phyloP scores from a whole-genome alignment of 92 coral and sea anemone genomes.

The Metridium senile region DNA sequence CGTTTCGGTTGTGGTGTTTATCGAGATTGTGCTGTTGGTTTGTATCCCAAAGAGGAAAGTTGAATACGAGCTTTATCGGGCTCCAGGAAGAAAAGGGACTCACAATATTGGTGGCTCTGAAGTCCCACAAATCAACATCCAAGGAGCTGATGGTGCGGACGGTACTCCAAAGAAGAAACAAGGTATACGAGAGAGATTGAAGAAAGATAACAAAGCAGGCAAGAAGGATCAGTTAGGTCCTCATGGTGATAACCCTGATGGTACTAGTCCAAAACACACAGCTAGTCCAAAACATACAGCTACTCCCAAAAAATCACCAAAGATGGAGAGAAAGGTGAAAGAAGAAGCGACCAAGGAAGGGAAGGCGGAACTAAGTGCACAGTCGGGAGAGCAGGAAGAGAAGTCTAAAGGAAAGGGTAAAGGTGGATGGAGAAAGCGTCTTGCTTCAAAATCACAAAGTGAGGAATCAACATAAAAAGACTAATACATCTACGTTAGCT shows the following conservation, averaged over 20 bases:
- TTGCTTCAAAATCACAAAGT: conserved; percentile 33
- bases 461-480: conserved; percentile 8
- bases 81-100: conserved; percentile 37
- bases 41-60: conserved; percentile 48
- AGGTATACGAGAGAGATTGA: conserved; percentile 53
- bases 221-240: conserved; percentile 17
- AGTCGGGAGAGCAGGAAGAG: conserved; percentile 13
- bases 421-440: conserved; percentile 42
- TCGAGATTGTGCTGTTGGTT: conserved; percentile 41
- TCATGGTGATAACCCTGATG: conserved; percentile 26
- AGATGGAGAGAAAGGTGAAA: conserved; percentile 11
- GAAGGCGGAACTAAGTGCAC: conserved; percentile 15
- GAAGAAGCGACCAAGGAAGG: conserved; percentile 1
- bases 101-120: conserved; percentile 49
- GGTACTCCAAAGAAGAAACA: conserved; percentile 38
- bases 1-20: conserved; percentile 45
- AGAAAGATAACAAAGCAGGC: conserved; percentile 19
- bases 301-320: conserved; percentile 17
- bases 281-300: neutral
- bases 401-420: conserved; percentile 46
- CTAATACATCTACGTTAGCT: neutral
- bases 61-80: conserved; percentile 48
- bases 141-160: conserved; percentile 35
- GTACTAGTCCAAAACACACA: neutral
- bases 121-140: conserved; percentile 51